Conservation (phyloP, 2,113 vertebrate genomes). For the Caloenas nicobarica region DNA sequence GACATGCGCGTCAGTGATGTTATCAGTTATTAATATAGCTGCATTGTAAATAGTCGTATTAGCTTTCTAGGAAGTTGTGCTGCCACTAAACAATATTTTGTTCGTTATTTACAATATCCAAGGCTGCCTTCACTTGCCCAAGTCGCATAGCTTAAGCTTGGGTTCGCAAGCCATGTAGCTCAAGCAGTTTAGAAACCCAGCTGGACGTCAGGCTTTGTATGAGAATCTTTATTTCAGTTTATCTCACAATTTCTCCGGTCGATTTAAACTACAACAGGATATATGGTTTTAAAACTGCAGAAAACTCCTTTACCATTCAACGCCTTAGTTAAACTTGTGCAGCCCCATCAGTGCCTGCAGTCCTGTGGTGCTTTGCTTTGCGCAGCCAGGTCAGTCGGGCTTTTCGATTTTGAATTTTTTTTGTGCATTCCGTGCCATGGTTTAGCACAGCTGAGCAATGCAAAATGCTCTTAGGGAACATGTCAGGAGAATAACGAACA, state of each 20-base stretch:
- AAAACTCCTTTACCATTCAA: background rate
- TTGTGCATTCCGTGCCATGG: background rate
- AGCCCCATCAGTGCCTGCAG: rapidly evolving
- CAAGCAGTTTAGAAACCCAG: background rate
- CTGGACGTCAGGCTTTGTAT: background rate
- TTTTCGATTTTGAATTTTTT: background rate
- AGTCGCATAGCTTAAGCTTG: rapidly evolving
- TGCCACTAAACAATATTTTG: background rate
- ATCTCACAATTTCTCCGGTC: background rate
- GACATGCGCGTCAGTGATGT: background rate
- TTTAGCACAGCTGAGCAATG: background rate
- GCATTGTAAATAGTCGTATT: background rate
- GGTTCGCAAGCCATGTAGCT: background rate
- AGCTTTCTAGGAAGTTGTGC: background rate
- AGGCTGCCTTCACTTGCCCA: background rate
- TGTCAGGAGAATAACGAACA: background rate
- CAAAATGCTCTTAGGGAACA: background rate
- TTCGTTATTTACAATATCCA: rapidly evolving
- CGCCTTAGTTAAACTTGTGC: background rate
- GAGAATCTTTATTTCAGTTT: background rate
- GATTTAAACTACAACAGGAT: background rate
- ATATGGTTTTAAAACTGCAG: background rate
- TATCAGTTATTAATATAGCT: background rate
- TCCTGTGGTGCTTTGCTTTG: rapidly evolving
- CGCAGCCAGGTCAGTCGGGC: background rate